These are phyloP conservation scores for Sinohyriopsis cumingii DNA, from an alignment of 2,888 invertebrate genomes.

Conservation along the genomic window DNA sequence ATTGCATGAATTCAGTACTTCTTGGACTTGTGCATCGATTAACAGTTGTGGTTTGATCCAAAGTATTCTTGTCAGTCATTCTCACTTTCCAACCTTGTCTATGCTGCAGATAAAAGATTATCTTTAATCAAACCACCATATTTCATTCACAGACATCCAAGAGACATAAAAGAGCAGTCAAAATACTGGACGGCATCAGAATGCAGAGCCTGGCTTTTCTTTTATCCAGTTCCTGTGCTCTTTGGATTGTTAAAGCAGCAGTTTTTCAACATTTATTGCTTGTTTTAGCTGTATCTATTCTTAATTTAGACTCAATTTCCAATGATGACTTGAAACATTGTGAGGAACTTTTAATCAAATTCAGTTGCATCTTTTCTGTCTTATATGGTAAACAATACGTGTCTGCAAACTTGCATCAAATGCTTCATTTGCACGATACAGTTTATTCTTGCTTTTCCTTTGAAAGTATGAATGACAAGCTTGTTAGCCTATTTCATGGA, in stretches of 20 bases:
- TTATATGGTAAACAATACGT: conserved; percentile 32
- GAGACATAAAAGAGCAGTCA: conserved; percentile 22
- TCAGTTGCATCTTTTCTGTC: conserved; percentile 15
- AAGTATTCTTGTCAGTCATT: conserved; percentile 7
- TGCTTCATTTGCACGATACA: conserved; percentile 21
- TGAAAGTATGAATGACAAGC: conserved; percentile 30
- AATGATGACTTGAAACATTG: conserved; percentile 9
- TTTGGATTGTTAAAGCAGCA: conserved; percentile 19
- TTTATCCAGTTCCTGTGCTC: conserved; percentile 23
- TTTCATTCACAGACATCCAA: conserved; percentile 20
- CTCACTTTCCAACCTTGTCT: conserved; percentile 12
- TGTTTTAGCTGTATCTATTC: conserved; percentile 23
- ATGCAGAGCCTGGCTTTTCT: conserved; percentile 29
- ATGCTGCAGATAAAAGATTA: conserved; percentile 12
- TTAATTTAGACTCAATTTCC: conserved; percentile 22
- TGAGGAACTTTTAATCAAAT: conserved; percentile 21
- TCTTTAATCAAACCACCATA: conserved; percentile 24
- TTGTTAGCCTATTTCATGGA: conserved; percentile 27
- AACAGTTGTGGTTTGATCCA: conserved; percentile 2
- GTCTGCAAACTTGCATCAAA: conserved; percentile 29
- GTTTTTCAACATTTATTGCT: conserved; percentile 21
- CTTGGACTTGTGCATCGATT: too few species aligned
- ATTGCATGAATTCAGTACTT: too few species aligned
- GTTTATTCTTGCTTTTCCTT: conserved; percentile 30
- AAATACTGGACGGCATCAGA: conserved; percentile 32